A percentile compares a stretch with the other conserved stretches of the same genome.
phyloP scores from a whole-genome alignment of 2,888 invertebrate species.

The Phyto melanocephala region DNA sequence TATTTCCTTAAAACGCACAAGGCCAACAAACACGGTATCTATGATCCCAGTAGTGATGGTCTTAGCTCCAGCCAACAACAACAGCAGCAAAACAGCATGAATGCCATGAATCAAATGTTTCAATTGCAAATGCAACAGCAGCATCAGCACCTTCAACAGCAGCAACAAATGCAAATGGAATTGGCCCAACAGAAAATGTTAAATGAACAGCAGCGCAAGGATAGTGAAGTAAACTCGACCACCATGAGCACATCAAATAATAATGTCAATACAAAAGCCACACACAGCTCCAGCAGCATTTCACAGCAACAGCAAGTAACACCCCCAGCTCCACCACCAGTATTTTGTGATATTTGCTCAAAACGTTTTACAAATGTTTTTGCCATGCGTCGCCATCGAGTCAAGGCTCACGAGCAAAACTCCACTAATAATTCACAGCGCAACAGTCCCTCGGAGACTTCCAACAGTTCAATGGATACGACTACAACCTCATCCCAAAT shows the following conservation, averaged over 20 bases:
- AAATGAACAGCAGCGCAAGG: constrained; percentile 64
- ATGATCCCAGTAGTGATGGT: constrained; percentile 79
- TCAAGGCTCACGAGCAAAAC: constrained; percentile 82
- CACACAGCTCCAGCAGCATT: constrained; percentile 41
- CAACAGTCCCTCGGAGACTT: constrained; percentile 63
- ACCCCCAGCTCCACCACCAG: constrained; percentile 70
- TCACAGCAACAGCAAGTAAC: constrained; percentile 57
- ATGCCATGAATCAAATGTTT: constrained; percentile 70
- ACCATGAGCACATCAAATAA: constrained; percentile 62
- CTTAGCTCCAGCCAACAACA: constrained; percentile 72
- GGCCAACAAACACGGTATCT: constrained; percentile 97
- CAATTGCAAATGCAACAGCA: constrained; percentile 74
- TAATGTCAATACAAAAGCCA: constrained; percentile 41
- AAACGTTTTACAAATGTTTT: constrained; percentile 87
- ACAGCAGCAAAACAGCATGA: constrained; percentile 59
- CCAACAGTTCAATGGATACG: constrained; percentile 24
- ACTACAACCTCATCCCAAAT: not conserved
- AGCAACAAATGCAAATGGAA: constrained; percentile 68
- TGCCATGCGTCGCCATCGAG: constrained; percentile 85
- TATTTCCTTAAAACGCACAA: constrained; percentile 99
- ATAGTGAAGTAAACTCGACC: constrained; percentile 58
- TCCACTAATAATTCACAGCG: constrained; percentile 62
- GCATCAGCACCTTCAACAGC: constrained; percentile 67
- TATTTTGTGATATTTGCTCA: constrained; percentile 85
- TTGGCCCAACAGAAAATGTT: constrained; percentile 70